These are phyloP conservation scores for Cololabis saira DNA, from an alignment of 2,113 vertebrate genomes.

Conservation along the genomic window DNA sequence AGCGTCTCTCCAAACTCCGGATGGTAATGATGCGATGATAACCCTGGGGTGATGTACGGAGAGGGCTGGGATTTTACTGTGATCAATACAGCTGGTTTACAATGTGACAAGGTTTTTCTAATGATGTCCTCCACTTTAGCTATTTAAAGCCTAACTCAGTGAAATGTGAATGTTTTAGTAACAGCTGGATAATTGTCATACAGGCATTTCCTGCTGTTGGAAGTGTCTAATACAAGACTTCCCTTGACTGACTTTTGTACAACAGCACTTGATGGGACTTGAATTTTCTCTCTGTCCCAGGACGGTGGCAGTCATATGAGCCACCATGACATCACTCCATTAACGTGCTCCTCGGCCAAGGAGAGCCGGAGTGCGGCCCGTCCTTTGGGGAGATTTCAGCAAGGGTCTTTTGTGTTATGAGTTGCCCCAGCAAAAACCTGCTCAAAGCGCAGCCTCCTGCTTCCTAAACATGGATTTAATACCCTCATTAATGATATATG, in stretches of 20 bases:
- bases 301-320: conserved; percentile 73
- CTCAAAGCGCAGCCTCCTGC: conserved; percentile 88
- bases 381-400: conserved; percentile 85
- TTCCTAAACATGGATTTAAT: conserved; percentile 99
- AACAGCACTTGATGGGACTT: conserved; percentile 39
- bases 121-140: conserved; percentile 20
- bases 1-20: conserved; percentile 75
- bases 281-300: conserved; percentile 57
- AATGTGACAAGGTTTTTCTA: conserved; percentile 56
- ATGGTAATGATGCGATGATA: conserved; percentile 84
- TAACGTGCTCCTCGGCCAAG: conserved; percentile 72
- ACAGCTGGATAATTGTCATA: neutral
- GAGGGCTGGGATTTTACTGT: conserved; percentile 74
- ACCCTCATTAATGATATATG: conserved; percentile 99
- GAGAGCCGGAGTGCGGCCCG: conserved; percentile 69
- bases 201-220: neutral
- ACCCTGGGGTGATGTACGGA: conserved; percentile 72
- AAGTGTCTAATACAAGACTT: neutral
- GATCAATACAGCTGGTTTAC: conserved; percentile 78
- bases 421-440: conserved; percentile 82
- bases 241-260: conserved; percentile 4
- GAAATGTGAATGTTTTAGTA: neutral
- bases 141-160: conserved; percentile 2
- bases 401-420: conserved; percentile 82
- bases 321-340: conserved; percentile 83